These are phyloP conservation scores for Diplolepis rosae DNA, from an alignment of 2,888 invertebrate species.

Conservation along the genomic window DNA sequence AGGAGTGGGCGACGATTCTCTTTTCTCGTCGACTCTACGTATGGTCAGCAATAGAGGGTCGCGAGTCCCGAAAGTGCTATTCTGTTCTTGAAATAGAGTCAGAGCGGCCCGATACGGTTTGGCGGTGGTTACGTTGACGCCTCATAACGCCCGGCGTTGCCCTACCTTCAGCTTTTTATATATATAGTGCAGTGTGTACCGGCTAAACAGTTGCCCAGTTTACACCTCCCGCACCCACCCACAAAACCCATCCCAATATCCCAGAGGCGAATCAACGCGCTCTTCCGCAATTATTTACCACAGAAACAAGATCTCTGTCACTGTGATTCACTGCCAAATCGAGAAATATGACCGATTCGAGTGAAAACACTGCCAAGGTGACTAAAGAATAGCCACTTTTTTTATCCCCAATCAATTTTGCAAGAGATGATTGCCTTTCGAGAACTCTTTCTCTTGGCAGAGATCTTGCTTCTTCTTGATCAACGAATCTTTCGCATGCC, in stretches of 20 bases:
- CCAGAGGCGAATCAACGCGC: slow-evolving; percentile 35
- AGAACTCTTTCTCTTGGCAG: slow-evolving; percentile 2
- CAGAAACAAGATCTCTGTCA: not conserved
- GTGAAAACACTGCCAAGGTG: not conserved
- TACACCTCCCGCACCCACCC: slow-evolving; percentile 16
- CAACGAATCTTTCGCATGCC: not conserved
- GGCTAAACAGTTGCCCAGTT: slow-evolving; percentile 44
- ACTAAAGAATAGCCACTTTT: not conserved
- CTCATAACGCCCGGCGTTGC: slow-evolving; percentile 52
- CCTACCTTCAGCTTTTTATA: slow-evolving; percentile 60
- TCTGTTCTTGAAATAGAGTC: slow-evolving; percentile 70
- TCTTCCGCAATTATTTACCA: slow-evolving; percentile 45
- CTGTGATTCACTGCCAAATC: not conserved
- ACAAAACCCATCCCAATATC: not conserved
- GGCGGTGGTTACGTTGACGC: slow-evolving; percentile 60
- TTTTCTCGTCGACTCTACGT: slow-evolving; percentile 36
- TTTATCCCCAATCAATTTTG: not conserved
- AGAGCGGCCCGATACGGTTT: slow-evolving; percentile 66
- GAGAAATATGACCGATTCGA: not conserved
- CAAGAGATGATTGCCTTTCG: not conserved
- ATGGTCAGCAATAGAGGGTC: slow-evolving; percentile 44
- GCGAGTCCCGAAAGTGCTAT: slow-evolving; percentile 57
- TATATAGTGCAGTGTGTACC: slow-evolving; percentile 36
- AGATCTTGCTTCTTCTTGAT: not conserved
- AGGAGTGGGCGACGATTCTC: slow-evolving; percentile 22